Conservation (phyloP, 2,113 vertebrate species). For the Hippoglossus stenolepis region DNA sequence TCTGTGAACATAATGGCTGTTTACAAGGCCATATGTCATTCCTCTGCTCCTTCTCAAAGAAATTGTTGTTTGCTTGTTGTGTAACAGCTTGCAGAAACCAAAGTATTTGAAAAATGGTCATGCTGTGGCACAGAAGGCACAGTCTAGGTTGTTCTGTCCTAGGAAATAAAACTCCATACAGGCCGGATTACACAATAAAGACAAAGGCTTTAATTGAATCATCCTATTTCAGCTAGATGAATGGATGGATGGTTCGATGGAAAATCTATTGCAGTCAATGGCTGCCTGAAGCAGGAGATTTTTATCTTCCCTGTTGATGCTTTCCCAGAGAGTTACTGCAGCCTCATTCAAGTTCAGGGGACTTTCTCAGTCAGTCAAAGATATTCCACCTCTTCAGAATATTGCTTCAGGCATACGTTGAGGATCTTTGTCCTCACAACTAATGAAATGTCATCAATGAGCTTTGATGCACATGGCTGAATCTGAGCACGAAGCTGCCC, state of each 20-base stretch:
- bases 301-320: too few species aligned
- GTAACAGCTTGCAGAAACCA: neutral
- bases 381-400: neutral
- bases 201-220: too few species aligned
- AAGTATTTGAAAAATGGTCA: too few species aligned
- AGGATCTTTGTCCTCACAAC: neutral
- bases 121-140: too few species aligned
- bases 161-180: too few species aligned
- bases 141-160: too few species aligned
- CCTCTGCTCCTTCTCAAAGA: neutral
- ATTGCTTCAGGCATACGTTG: neutral
- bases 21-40: neutral
- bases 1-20: neutral
- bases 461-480: neutral
- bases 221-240: neutral
- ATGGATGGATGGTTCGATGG: neutral
- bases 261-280: neutral
- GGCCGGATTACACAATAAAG: neutral
- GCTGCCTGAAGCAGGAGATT: too few species aligned
- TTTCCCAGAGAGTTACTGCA: neutral
- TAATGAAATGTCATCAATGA: neutral
- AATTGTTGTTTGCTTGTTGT: neutral
- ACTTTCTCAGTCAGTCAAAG: neutral
- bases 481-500: neutral
- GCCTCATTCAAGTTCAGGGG: neutral